phyloP scores from a whole-genome alignment of 2,888 invertebrate genomes.

The Aphelenchoides bicaudatus region DNA sequence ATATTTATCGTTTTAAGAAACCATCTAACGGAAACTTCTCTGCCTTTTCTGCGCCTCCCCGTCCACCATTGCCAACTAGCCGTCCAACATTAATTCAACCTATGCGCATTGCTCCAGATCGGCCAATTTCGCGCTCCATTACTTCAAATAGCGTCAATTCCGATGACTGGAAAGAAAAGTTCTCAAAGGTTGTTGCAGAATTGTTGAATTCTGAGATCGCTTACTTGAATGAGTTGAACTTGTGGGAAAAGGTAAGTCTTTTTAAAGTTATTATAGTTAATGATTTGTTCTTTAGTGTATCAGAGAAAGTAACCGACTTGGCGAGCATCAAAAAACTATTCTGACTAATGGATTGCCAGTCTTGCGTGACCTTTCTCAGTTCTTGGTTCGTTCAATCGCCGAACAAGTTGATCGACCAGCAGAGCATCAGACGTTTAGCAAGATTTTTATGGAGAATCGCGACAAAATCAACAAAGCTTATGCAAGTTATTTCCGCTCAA shows the following conservation, averaged over 20 bases:
- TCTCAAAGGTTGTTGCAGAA: constrained; percentile 34
- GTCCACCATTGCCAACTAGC: constrained; percentile 30
- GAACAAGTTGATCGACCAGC: constrained; percentile 32
- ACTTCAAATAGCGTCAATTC: no score
- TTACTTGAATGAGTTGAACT: constrained; percentile 30
- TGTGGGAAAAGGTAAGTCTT: constrained; percentile 32
- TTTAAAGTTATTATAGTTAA: constrained; percentile 11
- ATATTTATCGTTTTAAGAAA: no score
- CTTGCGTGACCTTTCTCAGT: constrained; percentile 41
- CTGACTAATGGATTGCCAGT: constrained; percentile 43
- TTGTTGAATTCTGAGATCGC: constrained; percentile 32
- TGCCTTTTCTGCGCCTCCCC: constrained; percentile 19
- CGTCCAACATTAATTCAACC: constrained; percentile 3
- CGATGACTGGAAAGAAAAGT: constrained; percentile 18
- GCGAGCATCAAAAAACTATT: constrained; percentile 37
- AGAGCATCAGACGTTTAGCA: constrained; percentile 36
- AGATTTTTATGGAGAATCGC: constrained; percentile 44
- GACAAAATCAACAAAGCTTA: constrained; percentile 50
- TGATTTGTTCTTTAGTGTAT: constrained; percentile 26
- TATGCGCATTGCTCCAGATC: background rate
- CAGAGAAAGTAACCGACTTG: constrained; percentile 20
- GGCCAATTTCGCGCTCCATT: background rate
- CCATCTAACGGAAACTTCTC: no score
- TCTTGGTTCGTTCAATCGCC: constrained; percentile 32
- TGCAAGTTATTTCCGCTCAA: constrained; percentile 50